Evolutionary conservation across 2,888 invertebrate genomes (phyloP).

Genomic region (Teleiodes luculella): DNA sequence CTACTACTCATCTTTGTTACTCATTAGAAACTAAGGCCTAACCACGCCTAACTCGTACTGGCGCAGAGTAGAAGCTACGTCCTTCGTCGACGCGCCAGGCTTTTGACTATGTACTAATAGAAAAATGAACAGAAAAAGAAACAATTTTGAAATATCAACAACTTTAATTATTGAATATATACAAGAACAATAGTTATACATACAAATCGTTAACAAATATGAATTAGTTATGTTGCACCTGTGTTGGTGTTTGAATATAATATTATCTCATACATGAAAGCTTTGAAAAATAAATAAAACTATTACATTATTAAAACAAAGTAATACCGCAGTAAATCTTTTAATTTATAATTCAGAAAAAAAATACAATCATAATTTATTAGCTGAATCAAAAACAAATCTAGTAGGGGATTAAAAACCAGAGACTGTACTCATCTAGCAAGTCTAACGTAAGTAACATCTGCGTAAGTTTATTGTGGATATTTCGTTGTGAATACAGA

Average conservation of each 20-base stretch:
- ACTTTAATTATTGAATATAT: slow-evolving; percentile 76
- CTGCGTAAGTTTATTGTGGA: background rate
- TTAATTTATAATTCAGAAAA: too few species aligned
- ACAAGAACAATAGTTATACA: slow-evolving; percentile 72
- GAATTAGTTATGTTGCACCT: slow-evolving; percentile 29
- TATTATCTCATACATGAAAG: background rate
- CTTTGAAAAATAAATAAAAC: background rate
- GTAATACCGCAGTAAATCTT: too few species aligned
- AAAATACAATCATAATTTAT: too few species aligned
- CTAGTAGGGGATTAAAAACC: background rate
- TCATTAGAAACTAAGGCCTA: too few species aligned
- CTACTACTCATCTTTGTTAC: too few species aligned
- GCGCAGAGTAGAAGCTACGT: too few species aligned
- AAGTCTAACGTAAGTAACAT: background rate
- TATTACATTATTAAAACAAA: background rate
- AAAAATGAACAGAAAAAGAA: slow-evolving; percentile 28
- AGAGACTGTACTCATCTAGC: background rate
- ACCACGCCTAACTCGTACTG: too few species aligned
- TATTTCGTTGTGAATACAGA: slow-evolving; percentile 1
- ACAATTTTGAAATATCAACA: slow-evolving; percentile 67
- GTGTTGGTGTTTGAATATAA: background rate
- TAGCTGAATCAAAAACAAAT: too few species aligned
- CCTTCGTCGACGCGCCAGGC: too few species aligned
- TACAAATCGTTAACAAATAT: slow-evolving; percentile 59
- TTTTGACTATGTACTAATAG: too few species aligned